These are phyloP conservation scores for Pecten maximus DNA, from an alignment of 2,888 invertebrate species.

Conservation along the genomic window DNA sequence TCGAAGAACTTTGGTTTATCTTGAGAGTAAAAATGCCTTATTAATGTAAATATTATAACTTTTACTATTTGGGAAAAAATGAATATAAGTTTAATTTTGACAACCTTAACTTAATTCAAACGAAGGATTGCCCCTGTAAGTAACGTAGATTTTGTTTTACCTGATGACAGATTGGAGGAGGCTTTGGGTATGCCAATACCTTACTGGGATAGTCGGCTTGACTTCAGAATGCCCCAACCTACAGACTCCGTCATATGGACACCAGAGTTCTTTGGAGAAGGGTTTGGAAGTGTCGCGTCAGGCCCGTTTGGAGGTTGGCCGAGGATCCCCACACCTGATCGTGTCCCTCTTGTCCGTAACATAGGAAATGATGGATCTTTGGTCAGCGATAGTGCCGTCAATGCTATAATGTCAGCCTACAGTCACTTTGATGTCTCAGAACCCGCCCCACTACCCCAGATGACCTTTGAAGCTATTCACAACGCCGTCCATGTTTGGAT, in stretches of 20 bases:
- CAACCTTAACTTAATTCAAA: too few relatives aligned
- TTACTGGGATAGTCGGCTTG: neutral
- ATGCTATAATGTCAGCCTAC: conserved; percentile 49
- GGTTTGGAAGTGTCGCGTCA: conserved; percentile 56
- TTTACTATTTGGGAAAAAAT: too few relatives aligned
- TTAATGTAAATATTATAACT: too few relatives aligned
- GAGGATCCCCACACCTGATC: conserved; percentile 43
- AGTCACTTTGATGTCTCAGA: conserved; percentile 47
- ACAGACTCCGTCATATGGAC: conserved; percentile 60
- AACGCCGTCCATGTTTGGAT: conserved; percentile 63
- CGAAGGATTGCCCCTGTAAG: too few relatives aligned
- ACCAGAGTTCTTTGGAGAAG: conserved; percentile 56
- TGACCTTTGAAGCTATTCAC: conserved; percentile 62
- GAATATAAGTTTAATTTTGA: too few relatives aligned
- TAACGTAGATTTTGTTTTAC: too few relatives aligned
- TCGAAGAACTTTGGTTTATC: too few relatives aligned
- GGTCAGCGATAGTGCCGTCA: conserved; percentile 50
- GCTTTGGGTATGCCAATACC: neutral
- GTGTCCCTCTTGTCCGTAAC: conserved; percentile 54
- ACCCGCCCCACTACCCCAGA: conserved; percentile 48
- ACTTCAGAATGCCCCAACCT: conserved; percentile 42
- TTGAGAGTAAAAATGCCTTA: too few relatives aligned
- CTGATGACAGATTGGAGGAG: neutral
- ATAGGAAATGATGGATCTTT: conserved; percentile 58
- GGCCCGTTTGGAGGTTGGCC: conserved; percentile 66